Evolutionary conservation across 2,888 invertebrate genomes (phyloP), one percentile per base, ranked within the genome.

Genomic region (Dryococelus australis): DNA sequence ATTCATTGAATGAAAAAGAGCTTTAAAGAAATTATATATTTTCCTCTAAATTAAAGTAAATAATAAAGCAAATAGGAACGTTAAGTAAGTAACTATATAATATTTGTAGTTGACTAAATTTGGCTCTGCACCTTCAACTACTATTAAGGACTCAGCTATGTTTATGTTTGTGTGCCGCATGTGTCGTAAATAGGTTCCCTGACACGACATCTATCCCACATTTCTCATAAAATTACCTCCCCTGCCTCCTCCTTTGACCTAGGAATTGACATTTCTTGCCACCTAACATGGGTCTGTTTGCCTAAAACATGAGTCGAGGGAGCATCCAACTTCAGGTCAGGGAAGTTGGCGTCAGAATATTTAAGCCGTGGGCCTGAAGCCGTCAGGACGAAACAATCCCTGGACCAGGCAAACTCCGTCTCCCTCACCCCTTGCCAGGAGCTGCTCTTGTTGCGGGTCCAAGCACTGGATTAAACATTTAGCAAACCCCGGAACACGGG

Each of bases 221-320:
- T 65, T 65, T 65, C 20, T 65, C 65, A 10, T 65, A 10, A 8
- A 65, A 10, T 0, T 24, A 8, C 65, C 65, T 20, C 65, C n/a
- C 65, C 65, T 35, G 35, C 65, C 65, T 20, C 65, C 0, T 65
- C 65, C 65, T 65, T 65, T 65, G 65, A 12, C 65, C 24, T 10
- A n/a, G 24, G 24, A 65, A 8, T 65, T 65, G 65, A 65, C 65
- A 65, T 65, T 65, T 65, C 65, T 65, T 65, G 65, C 65, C 65
- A n/a, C 65, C 65, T 20, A n/a, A 65, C 65, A 65, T 24, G 24
- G 65, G 65, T 24, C 65, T n/a, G n/a, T n/a, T n/a, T 65, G 65
- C 65, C 65, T 65, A 65, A 65, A 65, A 65, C 65, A 65, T 65
- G 65, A 65, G 65, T 65, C 65, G 65, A 20, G n/a, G 65, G 65